Evolutionary conservation across 2,113 vertebrate genomes (phyloP).

Genomic region (Benitochromis conjunctus): DNA sequence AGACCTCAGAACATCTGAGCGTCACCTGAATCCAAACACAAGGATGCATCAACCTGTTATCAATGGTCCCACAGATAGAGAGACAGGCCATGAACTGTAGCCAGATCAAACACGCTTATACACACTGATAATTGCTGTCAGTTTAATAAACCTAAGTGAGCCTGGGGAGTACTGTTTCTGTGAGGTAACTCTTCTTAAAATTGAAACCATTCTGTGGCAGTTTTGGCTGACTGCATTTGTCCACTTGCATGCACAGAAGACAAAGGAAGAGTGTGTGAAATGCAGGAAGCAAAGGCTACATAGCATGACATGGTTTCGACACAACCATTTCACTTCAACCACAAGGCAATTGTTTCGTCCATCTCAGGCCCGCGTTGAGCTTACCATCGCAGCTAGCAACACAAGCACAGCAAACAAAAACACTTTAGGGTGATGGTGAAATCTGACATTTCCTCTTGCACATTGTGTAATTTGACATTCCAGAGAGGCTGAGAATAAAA

Average conservation of each 20-base stretch:
- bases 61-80: neutral
- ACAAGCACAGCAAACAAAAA: conserved; percentile 44
- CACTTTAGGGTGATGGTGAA: conserved; percentile 26
- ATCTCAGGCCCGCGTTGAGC: neutral
- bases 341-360: conserved; percentile 27
- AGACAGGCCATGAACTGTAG: neutral
- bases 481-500: conserved; percentile 14
- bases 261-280: conserved; percentile 34
- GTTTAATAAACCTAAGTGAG: conserved; percentile 12
- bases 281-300: neutral
- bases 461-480: conserved; percentile 48
- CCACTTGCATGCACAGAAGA: conserved; percentile 7
- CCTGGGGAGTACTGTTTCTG: conserved; percentile 34
- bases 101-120: conserved; percentile 8
- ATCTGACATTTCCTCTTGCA: conserved; percentile 21
- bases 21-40: conserved; percentile 10
- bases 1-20: neutral
- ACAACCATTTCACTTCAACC: conserved; percentile 23
- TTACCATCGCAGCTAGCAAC: conserved; percentile 6
- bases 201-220: conserved; percentile 28
- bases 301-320: neutral
- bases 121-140: conserved; percentile 7
- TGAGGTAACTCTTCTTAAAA: conserved; percentile 26
- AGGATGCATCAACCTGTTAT: conserved; percentile 18
- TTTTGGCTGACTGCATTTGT: conserved; percentile 12